Percentiles rank a stretch among this genome's conserved stretches.
Conservation (phyloP, 2,113 vertebrate species). For the Saiga tatarica region DNA sequence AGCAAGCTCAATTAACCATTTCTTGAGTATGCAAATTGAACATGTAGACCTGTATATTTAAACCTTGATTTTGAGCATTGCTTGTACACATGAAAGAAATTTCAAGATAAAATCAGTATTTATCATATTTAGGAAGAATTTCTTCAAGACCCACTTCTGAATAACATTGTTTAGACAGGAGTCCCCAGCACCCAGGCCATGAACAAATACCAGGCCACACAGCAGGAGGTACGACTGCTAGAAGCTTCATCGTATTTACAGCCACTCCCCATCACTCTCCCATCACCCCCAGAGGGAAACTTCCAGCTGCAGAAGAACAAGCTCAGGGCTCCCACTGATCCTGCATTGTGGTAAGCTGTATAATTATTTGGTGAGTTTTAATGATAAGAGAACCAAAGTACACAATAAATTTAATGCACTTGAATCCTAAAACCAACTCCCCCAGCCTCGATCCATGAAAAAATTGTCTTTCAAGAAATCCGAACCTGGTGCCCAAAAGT, state of each 20-base stretch:
- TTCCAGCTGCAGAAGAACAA: background rate
- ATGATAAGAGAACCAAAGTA: background rate
- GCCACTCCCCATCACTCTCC: background rate
- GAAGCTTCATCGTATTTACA: background rate
- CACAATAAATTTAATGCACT: background rate
- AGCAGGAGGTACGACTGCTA: accelerated
- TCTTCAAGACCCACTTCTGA: background rate
- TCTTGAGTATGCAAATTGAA: background rate
- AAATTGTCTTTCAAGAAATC: background rate
- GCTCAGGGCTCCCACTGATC: background rate
- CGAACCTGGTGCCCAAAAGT: background rate
- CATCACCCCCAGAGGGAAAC: background rate
- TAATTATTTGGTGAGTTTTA: background rate
- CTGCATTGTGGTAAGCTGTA: background rate
- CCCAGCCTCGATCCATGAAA: background rate
- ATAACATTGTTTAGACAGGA: background rate
- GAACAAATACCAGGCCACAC: background rate
- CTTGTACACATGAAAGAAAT: background rate
- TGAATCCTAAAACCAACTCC: background rate
- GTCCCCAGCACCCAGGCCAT: background rate
- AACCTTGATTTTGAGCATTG: background rate
- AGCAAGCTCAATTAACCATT: background rate
- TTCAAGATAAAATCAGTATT: background rate
- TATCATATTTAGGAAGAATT: background rate
- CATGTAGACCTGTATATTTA: background rate